Evolutionary conservation across 2,113 vertebrate species (phyloP).

Genomic region (Hemibagrus wyckioides): DNA sequence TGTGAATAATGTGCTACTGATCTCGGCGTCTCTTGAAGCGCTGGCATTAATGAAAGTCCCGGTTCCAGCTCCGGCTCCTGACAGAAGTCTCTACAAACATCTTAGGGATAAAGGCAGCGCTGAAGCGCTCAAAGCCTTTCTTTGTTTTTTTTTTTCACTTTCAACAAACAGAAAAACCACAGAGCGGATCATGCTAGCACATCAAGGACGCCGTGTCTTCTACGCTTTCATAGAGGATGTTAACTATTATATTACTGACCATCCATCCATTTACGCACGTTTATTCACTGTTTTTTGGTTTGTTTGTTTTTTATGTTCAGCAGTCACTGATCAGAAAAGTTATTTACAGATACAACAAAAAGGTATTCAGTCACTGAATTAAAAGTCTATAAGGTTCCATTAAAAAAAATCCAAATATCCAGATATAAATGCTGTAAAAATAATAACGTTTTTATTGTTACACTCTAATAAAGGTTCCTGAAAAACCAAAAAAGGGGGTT

Average conservation of each 20-base stretch:
- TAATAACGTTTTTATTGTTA: neutral
- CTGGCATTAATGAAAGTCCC: conserved; percentile 50
- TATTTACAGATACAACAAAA: neutral
- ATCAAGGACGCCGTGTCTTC: conserved; percentile 23
- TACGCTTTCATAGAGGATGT: neutral
- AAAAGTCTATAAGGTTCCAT: no score
- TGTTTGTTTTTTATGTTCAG: neutral
- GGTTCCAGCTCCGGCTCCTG: conserved; percentile 40
- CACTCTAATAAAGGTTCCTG: no score
- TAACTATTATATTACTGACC: neutral
- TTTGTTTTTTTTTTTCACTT: conserved; percentile 29
- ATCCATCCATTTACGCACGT: neutral
- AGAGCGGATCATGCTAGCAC: neutral
- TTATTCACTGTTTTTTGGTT: neutral
- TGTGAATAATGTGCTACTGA: conserved; percentile 58
- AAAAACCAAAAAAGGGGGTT: no score
- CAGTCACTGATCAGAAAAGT: neutral
- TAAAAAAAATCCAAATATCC: neutral
- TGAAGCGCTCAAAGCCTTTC: conserved; percentile 31
- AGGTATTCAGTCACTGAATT: neutral
- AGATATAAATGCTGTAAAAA: neutral
- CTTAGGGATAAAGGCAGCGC: conserved; percentile 42
- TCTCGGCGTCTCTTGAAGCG: conserved; percentile 48
- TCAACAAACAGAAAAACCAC: conserved; percentile 26
- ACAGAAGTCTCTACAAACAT: conserved; percentile 48